Percentiles rank a stretch among this genome's conserved stretches.
Conservation (phyloP, 2,113 vertebrate species). For the Motacilla alba region DNA sequence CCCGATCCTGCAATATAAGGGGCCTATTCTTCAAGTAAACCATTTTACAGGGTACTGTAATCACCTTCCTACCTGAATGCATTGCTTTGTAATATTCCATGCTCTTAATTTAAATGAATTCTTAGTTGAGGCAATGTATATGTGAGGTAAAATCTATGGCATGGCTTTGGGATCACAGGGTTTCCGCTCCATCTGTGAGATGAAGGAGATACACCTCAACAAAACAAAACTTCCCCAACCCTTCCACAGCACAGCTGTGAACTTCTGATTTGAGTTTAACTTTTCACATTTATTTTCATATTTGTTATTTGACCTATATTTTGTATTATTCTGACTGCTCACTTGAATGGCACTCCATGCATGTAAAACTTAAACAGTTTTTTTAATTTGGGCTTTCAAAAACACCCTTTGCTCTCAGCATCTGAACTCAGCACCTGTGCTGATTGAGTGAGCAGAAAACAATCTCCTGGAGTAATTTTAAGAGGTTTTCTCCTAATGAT, state of each 20-base stretch:
- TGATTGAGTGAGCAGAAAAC: background rate
- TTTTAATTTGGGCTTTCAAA: background rate
- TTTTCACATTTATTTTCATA: background rate
- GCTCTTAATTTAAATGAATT: background rate
- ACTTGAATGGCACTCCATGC: background rate
- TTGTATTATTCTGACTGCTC: background rate
- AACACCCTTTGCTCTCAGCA: background rate
- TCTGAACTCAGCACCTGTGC: background rate
- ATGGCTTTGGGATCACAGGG: background rate
- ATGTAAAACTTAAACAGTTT: background rate
- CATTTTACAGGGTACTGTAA: background rate
- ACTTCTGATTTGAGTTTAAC: background rate
- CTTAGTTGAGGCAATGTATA: background rate
- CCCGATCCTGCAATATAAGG: background rate
- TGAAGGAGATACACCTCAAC: background rate
- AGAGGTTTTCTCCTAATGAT: background rate
- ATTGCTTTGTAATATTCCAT: background rate
- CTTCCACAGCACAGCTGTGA: background rate
- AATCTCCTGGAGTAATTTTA: conserved; percentile 22
- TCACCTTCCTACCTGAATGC: background rate
- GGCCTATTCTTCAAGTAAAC: background rate
- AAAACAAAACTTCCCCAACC: background rate
- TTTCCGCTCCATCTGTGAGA: background rate
- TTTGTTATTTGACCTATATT: background rate
- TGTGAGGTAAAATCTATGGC: background rate